phyloP scores from a whole-genome alignment of 1,140 invertebrate species.

The Lamellibrachia luymesi region DNA sequence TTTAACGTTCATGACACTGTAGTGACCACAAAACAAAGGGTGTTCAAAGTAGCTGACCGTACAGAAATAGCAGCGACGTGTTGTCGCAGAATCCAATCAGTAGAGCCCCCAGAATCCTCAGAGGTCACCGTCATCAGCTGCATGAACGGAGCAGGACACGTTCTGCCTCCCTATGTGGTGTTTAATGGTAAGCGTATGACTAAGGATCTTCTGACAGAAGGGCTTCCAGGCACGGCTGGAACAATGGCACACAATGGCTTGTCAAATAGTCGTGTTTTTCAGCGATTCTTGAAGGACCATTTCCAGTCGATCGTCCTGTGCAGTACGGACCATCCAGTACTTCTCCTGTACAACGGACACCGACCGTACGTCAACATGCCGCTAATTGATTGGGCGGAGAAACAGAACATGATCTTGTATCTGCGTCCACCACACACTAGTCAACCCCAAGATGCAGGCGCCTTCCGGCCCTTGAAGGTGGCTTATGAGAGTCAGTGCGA shows the following conservation, averaged over 20 bases:
- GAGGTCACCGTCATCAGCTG: neutral
- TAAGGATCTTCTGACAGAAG: neutral
- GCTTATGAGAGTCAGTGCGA: neutral
- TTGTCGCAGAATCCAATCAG: too few species aligned
- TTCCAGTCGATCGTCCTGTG: neutral
- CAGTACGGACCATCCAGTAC: neutral
- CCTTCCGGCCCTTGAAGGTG: neutral
- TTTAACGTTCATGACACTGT: neutral
- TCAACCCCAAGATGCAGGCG: neutral
- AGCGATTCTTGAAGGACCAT: neutral
- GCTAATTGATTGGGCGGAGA: neutral
- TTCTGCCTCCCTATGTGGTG: neutral
- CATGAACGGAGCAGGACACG: neutral
- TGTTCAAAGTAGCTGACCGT: neutral
- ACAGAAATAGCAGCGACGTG: neutral
- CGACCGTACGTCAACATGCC: neutral
- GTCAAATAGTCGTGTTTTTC: neutral
- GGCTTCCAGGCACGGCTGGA: neutral
- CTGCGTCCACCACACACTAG: neutral
- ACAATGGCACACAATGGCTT: neutral
- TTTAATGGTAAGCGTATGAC: neutral
- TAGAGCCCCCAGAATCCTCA: too few species aligned
- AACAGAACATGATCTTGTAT: neutral
- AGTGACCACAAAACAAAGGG: neutral
- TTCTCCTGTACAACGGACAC: neutral